phyloP scores from a whole-genome alignment of 2,888 invertebrate species.

The Matsumyia berberina region DNA sequence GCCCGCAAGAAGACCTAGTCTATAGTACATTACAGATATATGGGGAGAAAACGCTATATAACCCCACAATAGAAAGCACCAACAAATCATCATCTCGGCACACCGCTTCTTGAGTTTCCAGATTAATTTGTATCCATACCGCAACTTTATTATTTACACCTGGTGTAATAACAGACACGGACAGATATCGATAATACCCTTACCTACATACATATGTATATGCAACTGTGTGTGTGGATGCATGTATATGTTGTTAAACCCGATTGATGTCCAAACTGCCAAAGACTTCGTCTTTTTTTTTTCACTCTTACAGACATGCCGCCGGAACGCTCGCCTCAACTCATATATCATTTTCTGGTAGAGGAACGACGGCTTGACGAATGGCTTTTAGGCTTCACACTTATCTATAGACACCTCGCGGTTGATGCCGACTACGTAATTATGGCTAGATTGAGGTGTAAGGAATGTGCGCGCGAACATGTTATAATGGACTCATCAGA shows the following conservation, averaged over 20 bases:
- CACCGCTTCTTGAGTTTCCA: conserved; percentile 72
- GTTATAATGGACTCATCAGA: conserved; percentile 76
- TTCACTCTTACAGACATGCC: conserved; percentile 61
- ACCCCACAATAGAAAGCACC: conserved; percentile 65
- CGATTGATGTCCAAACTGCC: conserved; percentile 76
- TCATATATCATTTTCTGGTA: conserved; percentile 77
- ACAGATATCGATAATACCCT: conserved; percentile 70
- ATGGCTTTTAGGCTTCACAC: conserved; percentile 77
- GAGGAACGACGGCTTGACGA: conserved; percentile 76
- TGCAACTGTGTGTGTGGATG: no score
- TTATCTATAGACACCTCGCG: conserved; percentile 75
- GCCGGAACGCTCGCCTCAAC: conserved; percentile 71
- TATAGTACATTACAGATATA: conserved; percentile 48
- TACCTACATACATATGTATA: conserved; percentile 30
- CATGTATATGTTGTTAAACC: conserved; percentile 53
- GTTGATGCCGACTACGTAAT: conserved; percentile 76
- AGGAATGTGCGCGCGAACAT: conserved; percentile 75
- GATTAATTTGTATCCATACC: conserved; percentile 75
- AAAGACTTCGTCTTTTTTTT: conserved; percentile 69
- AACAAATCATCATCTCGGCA: conserved; percentile 73
- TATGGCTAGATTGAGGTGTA: conserved; percentile 76
- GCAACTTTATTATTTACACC: conserved; percentile 75
- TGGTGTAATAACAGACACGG: conserved; percentile 74
- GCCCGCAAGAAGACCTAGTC: conserved; percentile 57
- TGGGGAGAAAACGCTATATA: conserved; percentile 50